A percentile compares a stretch with the other conserved stretches of the same genome.
phyloP scores from a whole-genome alignment of 2,888 invertebrate genomes.

The Lepidochrysops patricia region DNA sequence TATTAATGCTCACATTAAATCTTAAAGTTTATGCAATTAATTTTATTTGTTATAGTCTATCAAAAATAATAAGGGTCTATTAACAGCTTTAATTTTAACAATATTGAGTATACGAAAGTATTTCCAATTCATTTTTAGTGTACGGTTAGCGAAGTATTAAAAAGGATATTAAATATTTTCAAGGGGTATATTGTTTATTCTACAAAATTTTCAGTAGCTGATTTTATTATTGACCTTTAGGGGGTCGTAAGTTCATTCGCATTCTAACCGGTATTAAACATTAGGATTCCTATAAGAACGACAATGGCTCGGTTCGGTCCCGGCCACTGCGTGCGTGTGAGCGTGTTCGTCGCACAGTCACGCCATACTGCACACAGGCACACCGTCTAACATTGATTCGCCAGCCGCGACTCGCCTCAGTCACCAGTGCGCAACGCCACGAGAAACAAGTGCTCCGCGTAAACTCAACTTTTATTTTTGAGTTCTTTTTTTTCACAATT shows the following conservation, averaged over 20 bases:
- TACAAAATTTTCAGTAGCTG: background rate
- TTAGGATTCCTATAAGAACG: constrained; percentile 29
- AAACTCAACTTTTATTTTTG: constrained; percentile 55
- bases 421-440: constrained; percentile 70
- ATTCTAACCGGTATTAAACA: constrained; percentile 44
- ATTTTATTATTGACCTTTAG: background rate
- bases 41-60: too few species aligned
- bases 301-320: constrained; percentile 36
- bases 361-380: constrained; percentile 41
- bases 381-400: constrained; percentile 68
- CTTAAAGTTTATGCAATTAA: background rate
- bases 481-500: constrained; percentile 47
- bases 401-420: constrained; percentile 58
- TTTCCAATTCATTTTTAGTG: background rate
- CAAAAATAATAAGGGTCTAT: too few species aligned
- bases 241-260: constrained; percentile 48
- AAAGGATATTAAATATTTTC: background rate
- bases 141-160: background rate
- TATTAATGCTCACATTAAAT: background rate
- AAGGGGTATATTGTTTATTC: background rate
- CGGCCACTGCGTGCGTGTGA: constrained; percentile 35
- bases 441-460: constrained; percentile 50
- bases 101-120: background rate
- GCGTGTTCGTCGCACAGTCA: constrained; percentile 33
- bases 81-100: background rate